Evolutionary conservation across 2,797 vertebrate genomes (phyloP).

Genomic region (Cottoperca gobio): DNA sequence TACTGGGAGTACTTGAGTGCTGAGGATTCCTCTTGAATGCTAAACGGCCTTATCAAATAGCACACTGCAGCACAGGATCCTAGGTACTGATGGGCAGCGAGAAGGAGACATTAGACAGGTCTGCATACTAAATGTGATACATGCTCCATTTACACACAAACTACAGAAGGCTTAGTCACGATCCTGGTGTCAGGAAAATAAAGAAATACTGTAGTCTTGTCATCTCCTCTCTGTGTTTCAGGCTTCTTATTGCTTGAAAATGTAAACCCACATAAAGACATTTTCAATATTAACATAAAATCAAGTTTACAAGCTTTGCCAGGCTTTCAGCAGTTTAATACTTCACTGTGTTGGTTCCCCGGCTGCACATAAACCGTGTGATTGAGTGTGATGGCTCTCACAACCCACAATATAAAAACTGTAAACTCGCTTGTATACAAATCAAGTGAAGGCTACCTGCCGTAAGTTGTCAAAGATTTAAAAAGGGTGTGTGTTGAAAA

Average conservation of each 20-base stretch:
- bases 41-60: slow-evolving; percentile 77
- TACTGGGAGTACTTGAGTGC: slow-evolving; percentile 77
- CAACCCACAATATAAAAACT: not conserved
- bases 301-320: not conserved
- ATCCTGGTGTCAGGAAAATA: not conserved
- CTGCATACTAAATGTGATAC: not conserved
- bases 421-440: not conserved
- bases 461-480: not conserved
- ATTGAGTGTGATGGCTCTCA: not conserved
- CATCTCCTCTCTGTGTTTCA: not conserved
- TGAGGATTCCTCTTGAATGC: slow-evolving; percentile 77
- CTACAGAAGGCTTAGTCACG: not conserved
- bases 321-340: not conserved
- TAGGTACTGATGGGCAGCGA: slow-evolving; percentile 60
- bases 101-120: slow-evolving; percentile 38
- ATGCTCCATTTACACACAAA: slow-evolving; percentile 11
- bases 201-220: not conserved
- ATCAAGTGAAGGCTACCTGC: not conserved
- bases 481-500: not conserved
- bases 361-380: slow-evolving; percentile 14
- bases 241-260: not conserved
- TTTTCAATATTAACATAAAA: not conserved
- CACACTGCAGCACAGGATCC: slow-evolving; percentile 66
- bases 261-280: not conserved
- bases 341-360: slow-evolving; percentile 1